Base-by-base conservation (phyloP, 2,888 invertebrate species). In the Acleris sparsana region DNA sequence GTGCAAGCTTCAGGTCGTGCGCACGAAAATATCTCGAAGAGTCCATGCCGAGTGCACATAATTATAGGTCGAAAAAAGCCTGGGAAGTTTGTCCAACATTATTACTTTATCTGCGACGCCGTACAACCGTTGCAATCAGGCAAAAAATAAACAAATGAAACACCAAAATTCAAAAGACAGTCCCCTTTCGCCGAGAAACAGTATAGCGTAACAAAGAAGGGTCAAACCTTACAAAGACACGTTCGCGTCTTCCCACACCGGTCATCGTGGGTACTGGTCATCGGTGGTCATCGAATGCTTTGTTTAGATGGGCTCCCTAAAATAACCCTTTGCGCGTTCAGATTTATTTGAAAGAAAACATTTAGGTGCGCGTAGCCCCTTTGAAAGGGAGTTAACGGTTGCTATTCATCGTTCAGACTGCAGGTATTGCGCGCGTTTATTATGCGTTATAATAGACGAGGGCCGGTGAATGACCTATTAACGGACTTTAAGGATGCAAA, bases 21-120 rank as follows among this genome's bases (percentile, higher is more conserved):
- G 83, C 89, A 88, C 90, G 88, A 89, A 89, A 87, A 90, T 88
- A 89, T 89, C 88, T 88, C 86, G 80, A 79, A 79, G 81, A 85
- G 84, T 80, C 84, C 86, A 86, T 83, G 86, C 86, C 84, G 82
- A 85, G 82, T 86, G 78, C 82, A 77, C 85, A 82, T 91, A 92
- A 92, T 92, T 92, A 90, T 87, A 88, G 87, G 85, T 85, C 83
- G 87, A 88, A 89, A 88, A 87, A 88, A 79, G 83, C 88, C 88
- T 89, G 90, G 83, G 88, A 89, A 90, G 79, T 82, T 85, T 73
- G 77, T 73, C 73, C 78, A 75, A 73, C 76, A 77, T 79, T 73
- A 79, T 84, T 82, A 83, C 52, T 57, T 84, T 84, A 84, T 86
- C 81, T 84, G 79, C 83, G 80, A 83, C 83, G 83, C 77, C 83